Base-by-base conservation (phyloP, 2,797 vertebrate genomes). In the Protosalanx chinensis region DNA sequence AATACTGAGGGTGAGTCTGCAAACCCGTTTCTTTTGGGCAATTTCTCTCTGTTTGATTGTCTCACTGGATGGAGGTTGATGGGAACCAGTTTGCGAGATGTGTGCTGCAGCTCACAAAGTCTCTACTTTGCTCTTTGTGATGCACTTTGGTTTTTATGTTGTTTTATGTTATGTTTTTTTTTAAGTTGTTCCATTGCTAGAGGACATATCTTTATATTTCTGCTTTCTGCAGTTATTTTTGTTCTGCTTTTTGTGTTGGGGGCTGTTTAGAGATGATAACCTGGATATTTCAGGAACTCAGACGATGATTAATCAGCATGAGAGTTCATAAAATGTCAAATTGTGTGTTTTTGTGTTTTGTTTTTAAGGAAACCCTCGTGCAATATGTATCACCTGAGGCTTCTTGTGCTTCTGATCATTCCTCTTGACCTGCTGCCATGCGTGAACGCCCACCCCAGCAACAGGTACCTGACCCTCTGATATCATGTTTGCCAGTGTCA, bases 361-460 rank as follows among this genome's bases (percentile, higher is more conserved):
- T 27, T 27, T 18, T 78, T 5, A 78, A 86, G 86, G 74, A 63
- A 63, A 79, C 69, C 73, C n/a, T 12, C 46, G 58, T 51, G 49
- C 86, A 86, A 76, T 57, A 96, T 96, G 95, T 85, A 83, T 86
- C 86, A 88, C 82, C 86, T 92, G 70, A 95, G 91, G 83, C 84
- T 95, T 69, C 82, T 90, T 1, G 81, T 87, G 73, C 80, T 92
- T 79, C 82, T 95, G 70, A 83, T 93, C 64, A 61, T 89, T 51
- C 81, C 94, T 73, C 90, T 91, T 68, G 70, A 93, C 68, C 80
- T 92, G 68, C 82, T 96, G 79, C 92, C 81, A 78, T 91, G 84
- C 58, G 86, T 92, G 82, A 84, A 91, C 68, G 80, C 93, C 20
- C 92, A 91, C 8, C 92, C 94, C 10, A 82, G 88, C 46, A 81